phyloP scores from a whole-genome alignment of 1,140 invertebrate species.

The Anastrepha ludens region DNA sequence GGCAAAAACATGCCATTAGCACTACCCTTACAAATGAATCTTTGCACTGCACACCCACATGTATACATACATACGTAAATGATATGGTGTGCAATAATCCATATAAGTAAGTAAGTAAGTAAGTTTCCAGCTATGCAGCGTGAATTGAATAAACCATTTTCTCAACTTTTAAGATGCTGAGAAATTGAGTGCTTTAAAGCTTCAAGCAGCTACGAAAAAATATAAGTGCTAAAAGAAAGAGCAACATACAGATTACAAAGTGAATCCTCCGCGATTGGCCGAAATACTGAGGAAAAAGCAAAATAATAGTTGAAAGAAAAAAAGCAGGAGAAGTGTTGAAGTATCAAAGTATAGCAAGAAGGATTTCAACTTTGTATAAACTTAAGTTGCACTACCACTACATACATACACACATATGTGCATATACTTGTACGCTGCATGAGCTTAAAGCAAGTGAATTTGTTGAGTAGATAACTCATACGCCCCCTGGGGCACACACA shows the following conservation, averaged over 20 bases:
- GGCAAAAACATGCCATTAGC: neutral
- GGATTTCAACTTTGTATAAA: slow-evolving; percentile 17
- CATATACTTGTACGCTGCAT: neutral
- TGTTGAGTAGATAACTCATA: slow-evolving; percentile 45
- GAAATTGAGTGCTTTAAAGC: neutral
- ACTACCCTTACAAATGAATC: neutral
- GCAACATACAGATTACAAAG: neutral
- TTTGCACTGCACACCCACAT: neutral
- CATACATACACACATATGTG: neutral
- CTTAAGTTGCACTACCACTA: neutral
- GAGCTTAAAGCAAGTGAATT: neutral
- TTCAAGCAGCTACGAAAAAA: neutral
- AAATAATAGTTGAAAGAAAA: neutral
- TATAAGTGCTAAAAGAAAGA: neutral
- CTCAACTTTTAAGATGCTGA: slow-evolving; percentile 16
- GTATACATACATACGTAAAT: too few relatives aligned
- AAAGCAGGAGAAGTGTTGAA: slow-evolving; percentile 15
- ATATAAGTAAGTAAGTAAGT: neutral
- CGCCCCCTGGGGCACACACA: neutral
- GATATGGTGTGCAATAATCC: neutral
- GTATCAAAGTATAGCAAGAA: slow-evolving; percentile 19
- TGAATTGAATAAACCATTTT: slow-evolving; percentile 37
- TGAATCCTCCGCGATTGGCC: neutral
- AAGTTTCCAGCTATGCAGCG: neutral
- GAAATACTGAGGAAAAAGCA: neutral